These are phyloP conservation scores for Rugalucina vietnamica DNA, from an alignment of 2,888 invertebrate genomes.

Conservation along the genomic window DNA sequence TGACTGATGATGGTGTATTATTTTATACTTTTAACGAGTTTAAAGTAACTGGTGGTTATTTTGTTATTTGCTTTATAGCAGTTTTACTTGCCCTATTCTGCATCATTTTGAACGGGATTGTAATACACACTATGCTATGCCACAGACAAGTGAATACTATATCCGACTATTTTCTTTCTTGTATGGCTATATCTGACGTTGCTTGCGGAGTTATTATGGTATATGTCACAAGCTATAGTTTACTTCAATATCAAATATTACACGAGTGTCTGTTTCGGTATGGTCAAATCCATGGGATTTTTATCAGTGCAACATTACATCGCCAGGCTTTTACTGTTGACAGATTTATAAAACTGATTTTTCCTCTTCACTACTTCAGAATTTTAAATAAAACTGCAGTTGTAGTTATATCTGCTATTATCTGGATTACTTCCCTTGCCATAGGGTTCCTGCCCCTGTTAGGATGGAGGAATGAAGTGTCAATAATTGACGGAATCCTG, in stretches of 20 bases:
- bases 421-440: conserved; percentile 58
- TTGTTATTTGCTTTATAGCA: conserved; percentile 42
- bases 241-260: conserved; percentile 66
- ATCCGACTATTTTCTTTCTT: conserved; percentile 61
- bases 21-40: conserved; percentile 25
- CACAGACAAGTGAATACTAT: conserved; percentile 31
- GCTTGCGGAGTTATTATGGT: conserved; percentile 66
- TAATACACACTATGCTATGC: conserved; percentile 51
- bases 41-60: conserved; percentile 31
- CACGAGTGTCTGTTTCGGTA: conserved; percentile 66
- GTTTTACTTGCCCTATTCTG: conserved; percentile 53
- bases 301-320: conserved; percentile 62
- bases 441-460: conserved; percentile 64
- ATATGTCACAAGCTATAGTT: conserved; percentile 65
- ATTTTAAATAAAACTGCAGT: conserved; percentile 54
- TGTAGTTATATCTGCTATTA: conserved; percentile 37
- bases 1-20: not conserved
- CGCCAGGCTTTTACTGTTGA: conserved; percentile 63
- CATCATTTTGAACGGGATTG: conserved; percentile 59
- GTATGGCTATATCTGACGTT: conserved; percentile 68
- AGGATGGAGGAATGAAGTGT: conserved; percentile 50
- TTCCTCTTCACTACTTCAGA: conserved; percentile 58
- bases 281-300: conserved; percentile 56
- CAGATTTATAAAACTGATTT: conserved; percentile 67
- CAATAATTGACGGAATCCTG: conserved; percentile 22